Base-by-base conservation (phyloP, 2,113 vertebrate species). In the Uria lomvia region DNA sequence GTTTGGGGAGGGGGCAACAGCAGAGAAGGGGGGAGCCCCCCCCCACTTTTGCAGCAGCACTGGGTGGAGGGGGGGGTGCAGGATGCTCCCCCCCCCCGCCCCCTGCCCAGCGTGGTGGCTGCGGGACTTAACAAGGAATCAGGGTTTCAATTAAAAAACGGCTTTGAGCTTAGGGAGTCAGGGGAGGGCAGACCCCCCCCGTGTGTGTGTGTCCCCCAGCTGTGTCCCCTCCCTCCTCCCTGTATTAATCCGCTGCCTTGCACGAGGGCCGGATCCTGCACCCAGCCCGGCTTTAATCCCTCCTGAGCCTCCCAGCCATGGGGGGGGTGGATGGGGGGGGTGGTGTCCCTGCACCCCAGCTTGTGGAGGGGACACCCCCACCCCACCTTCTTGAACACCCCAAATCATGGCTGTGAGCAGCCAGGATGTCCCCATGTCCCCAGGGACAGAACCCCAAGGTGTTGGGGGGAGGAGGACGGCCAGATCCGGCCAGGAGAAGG, bases 161-260 rank as follows among this genome's bases (percentile, higher is more conserved):
- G 79, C 71, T 86, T 65, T 88, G 55, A 62, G 91, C 79, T 96
- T 91, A 84, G 36, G 66, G 86, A 92, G 91, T 79, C 86, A 68
- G 71, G 42, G 68, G 42, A 94, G 95, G 91, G 88, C 86, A 86
- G 67, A 14, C 15, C 12, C 45, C 11, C 11, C 29, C 43, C 49
- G 23, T 52, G 26, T 18, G 42, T 8, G 43, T n/a, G 3, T 19
- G 30, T 50, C 73, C 45, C 82, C 76, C 73, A 55, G 15, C 15
- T 26, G 52, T 30, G 38, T 15, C 40, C 45, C 45, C 43, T 18
- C 38, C 62, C 62, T 34, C 18, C 18, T 4, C 21, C 50, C 63
- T 2, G 7, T 16, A 13, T 75, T 96, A 96, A 95, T 82, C 91
- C 47, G 2, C 80, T 40, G 76, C 81, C 76, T n/a, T 29, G 11